Conservation (phyloP, 2,888 invertebrate species). For the Parnassius mnemosyne region DNA sequence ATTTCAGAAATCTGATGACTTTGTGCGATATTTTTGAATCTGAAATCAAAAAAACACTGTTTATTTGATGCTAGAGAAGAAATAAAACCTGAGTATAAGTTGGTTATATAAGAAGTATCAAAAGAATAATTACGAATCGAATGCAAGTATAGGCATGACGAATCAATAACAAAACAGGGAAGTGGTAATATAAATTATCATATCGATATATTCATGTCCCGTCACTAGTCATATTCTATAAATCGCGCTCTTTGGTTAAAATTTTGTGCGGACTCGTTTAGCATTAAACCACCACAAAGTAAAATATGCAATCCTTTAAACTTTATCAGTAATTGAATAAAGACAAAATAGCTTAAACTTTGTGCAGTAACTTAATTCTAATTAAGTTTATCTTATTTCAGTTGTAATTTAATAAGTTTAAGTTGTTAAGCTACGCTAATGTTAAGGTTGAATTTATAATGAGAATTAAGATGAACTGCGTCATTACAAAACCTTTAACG, state of each 20-base stretch:
- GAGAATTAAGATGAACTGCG: not conserved
- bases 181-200: not conserved
- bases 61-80: no score
- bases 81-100: no score
- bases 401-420: conserved; percentile 19
- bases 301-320: conserved; percentile 31
- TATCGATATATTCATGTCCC: conserved; percentile 8
- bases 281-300: conserved; percentile 35
- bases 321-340: conserved; percentile 34
- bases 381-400: conserved; percentile 20
- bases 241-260: conserved; percentile 38
- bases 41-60: no score
- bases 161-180: no score
- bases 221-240: conserved; percentile 33
- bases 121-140: no score
- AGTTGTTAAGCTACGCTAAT: not conserved
- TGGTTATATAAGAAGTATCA: no score
- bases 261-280: conserved; percentile 36
- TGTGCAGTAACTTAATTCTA: conserved; percentile 19
- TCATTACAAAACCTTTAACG: no score
- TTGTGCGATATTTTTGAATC: no score
- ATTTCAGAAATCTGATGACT: no score
- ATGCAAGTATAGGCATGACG: no score
- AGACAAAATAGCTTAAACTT: conserved; percentile 24
- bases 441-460: not conserved